Conservation (phyloP, 2,797 vertebrate genomes). For the Siniperca scherzeri region DNA sequence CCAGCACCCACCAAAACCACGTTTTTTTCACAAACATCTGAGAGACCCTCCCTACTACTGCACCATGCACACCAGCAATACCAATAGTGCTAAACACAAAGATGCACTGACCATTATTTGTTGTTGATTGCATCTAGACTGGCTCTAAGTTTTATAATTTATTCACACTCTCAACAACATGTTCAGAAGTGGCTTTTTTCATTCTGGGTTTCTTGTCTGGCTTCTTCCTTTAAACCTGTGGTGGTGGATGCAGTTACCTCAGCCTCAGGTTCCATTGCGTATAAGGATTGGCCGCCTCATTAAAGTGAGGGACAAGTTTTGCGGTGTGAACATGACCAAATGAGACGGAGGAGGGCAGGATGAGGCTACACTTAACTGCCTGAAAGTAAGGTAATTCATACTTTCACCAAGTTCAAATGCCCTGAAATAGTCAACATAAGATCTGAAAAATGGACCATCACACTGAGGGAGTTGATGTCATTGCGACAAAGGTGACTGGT, state of each 20-base stretch:
- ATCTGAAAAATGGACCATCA: background rate
- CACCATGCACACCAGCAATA: background rate
- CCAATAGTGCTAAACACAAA: background rate
- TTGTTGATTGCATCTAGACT: background rate
- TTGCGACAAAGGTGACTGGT: background rate
- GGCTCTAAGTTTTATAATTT: background rate
- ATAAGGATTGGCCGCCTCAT: background rate
- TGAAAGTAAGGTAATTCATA: background rate
- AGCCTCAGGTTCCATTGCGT: conserved; percentile 5
- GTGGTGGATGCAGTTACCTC: background rate
- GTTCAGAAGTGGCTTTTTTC: background rate
- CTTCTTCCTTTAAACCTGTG: background rate
- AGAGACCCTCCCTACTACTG: background rate
- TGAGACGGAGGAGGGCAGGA: background rate
- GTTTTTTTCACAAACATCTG: background rate
- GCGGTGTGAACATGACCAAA: conserved; percentile 22
- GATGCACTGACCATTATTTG: background rate
- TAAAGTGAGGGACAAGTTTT: conserved; percentile 5
- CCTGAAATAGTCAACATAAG: background rate
- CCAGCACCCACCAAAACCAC: background rate
- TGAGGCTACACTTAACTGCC: background rate
- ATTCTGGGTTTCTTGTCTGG: background rate
- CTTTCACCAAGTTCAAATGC: background rate
- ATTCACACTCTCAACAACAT: background rate
- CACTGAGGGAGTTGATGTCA: background rate